A percentile compares a stretch with the other conserved stretches of the same genome.
phyloP scores from a whole-genome alignment of 2,888 invertebrate species.

The Thera britannica region DNA sequence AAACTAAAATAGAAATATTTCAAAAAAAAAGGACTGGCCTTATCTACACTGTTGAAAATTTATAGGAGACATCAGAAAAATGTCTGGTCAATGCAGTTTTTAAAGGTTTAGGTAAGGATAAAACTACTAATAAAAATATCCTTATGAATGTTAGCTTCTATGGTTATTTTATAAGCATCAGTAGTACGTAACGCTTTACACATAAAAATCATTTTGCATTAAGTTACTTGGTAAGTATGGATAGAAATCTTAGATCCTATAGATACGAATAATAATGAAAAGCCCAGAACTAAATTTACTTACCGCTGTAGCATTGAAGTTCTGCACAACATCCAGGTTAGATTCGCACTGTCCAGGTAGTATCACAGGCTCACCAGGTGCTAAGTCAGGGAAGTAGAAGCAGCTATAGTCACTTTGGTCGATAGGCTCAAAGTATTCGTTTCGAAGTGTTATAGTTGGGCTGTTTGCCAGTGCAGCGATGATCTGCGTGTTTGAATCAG shows the following conservation, averaged over 20 bases:
- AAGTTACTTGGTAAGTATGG: no score
- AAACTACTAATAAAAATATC: no score
- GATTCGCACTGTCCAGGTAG: conserved; percentile 66
- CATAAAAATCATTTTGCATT: no score
- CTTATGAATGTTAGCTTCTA: no score
- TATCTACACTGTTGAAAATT: no score
- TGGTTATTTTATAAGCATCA: no score
- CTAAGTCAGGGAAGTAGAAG: conserved; percentile 64
- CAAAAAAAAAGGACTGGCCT: background rate
- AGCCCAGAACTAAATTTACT: conserved; percentile 31
- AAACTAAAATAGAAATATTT: background rate
- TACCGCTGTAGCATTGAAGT: conserved; percentile 61
- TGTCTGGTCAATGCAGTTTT: no score
- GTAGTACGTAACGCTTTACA: no score
- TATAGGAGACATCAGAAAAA: no score
- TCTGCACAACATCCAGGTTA: conserved; percentile 54
- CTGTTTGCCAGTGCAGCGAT: conserved; percentile 46
- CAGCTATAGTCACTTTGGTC: conserved; percentile 66
- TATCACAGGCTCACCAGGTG: conserved; percentile 58
- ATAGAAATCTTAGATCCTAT: no score
- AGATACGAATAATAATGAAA: no score
- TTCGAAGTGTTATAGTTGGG: conserved; percentile 53
- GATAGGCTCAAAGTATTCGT: conserved; percentile 61
- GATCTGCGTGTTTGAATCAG: conserved; percentile 49
- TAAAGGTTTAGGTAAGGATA: no score